Percentiles rank a stretch among this genome's conserved stretches.
Conservation (phyloP, 2,797 vertebrate species). For the Myripristis murdjan region DNA sequence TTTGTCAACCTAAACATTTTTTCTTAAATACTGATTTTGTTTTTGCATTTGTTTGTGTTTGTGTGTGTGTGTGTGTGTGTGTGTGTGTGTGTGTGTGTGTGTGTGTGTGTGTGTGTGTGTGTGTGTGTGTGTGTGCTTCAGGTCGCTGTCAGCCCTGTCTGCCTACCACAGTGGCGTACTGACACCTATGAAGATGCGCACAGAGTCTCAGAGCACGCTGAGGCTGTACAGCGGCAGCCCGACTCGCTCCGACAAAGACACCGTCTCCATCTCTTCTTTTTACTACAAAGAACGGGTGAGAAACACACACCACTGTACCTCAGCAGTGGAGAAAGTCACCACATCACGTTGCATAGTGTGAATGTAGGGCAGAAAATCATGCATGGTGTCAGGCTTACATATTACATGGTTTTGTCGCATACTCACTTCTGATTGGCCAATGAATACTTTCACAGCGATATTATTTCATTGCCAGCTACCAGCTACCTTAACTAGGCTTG, state of each 20-base stretch:
- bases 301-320: slow-evolving; percentile 4
- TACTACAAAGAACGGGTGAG: slow-evolving; percentile 98
- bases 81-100: background rate
- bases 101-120: background rate
- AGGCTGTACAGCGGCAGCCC: slow-evolving; percentile 95
- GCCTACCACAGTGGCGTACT: slow-evolving; percentile 96
- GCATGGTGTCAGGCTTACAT: background rate
- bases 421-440: too few species aligned
- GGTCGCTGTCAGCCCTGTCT: slow-evolving; percentile 95
- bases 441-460: too few species aligned
- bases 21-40: too few species aligned
- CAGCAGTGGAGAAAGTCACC: background rate
- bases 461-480: too few species aligned
- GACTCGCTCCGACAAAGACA: slow-evolving; percentile 95
- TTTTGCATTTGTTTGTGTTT: background rate
- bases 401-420: too few species aligned
- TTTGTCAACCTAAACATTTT: too few species aligned
- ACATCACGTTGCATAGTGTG: background rate
- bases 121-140: slow-evolving; percentile 55
- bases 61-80: background rate
- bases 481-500: too few species aligned
- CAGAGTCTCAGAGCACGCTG: slow-evolving; percentile 92
- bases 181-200: slow-evolving; percentile 98
- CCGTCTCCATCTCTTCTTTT: slow-evolving; percentile 98
- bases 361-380: background rate